Conservation (phyloP, 2,888 invertebrate genomes). For the Antitype chi region DNA sequence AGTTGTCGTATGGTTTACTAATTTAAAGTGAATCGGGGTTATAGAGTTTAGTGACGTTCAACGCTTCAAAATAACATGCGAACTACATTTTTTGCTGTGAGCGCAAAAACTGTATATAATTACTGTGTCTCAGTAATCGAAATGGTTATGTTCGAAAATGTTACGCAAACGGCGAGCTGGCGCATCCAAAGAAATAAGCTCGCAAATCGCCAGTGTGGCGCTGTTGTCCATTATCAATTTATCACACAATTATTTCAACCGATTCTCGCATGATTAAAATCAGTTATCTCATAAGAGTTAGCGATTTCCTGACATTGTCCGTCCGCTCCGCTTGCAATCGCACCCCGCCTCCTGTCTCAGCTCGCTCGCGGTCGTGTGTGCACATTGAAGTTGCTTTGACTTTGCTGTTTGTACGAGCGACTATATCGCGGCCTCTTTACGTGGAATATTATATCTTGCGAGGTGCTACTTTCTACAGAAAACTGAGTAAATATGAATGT, state of each 20-base stretch:
- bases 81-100: too few species aligned
- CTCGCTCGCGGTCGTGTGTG: constrained; percentile 67
- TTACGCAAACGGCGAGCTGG: not conserved
- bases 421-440: constrained; percentile 35
- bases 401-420: constrained; percentile 50
- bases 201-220: not conserved
- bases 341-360: constrained; percentile 25
- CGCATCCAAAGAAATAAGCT: not conserved
- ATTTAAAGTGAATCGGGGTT: too few species aligned
- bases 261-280: too few species aligned
- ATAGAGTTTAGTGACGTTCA: too few species aligned
- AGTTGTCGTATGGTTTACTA: not conserved
- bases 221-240: too few species aligned
- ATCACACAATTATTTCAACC: too few species aligned
- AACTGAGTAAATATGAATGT: not conserved
- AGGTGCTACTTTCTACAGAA: constrained; percentile 29
- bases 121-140: too few species aligned
- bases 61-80: too few species aligned
- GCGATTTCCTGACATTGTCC: not conserved
- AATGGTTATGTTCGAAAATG: too few species aligned
- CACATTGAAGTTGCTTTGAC: constrained; percentile 67
- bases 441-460: constrained; percentile 45
- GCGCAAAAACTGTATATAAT: too few species aligned
- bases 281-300: not conserved
- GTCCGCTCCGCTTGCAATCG: constrained; percentile 25